Percentiles rank a stretch among this genome's conserved stretches.
phyloP scores from a whole-genome alignment of 2,113 vertebrate genomes.

The Paramisgurnus dabryanus region DNA sequence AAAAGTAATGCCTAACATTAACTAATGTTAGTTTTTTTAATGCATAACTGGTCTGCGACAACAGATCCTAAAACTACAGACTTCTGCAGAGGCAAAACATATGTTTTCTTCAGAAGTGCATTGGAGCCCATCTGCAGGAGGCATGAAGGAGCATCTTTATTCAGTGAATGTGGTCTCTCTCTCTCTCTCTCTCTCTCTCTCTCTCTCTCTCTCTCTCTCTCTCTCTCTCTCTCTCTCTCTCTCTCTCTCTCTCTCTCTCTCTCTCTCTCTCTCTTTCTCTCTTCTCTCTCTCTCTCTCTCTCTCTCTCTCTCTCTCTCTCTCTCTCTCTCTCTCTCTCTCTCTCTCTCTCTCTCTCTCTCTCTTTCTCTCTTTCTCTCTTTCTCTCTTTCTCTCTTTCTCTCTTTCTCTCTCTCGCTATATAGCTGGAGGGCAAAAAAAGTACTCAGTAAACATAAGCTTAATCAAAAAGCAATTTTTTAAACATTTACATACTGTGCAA shows the following conservation, averaged over 20 bases:
- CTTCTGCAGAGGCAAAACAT: slow-evolving; percentile 34
- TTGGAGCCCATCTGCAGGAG: slow-evolving; percentile 36
- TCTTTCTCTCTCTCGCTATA: neutral
- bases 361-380: too few species aligned
- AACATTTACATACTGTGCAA: neutral
- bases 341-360: too few species aligned
- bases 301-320: too few species aligned
- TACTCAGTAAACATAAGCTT: neutral
- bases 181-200: too few species aligned
- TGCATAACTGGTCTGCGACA: neutral
- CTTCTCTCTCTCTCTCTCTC: too few species aligned
- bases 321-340: too few species aligned
- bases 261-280: too few species aligned
- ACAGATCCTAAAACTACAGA: slow-evolving; percentile 27
- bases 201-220: too few species aligned
- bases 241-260: too few species aligned
- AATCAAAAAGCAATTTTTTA: neutral
- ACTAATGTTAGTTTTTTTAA: neutral
- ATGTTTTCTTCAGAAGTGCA: slow-evolving; percentile 21
- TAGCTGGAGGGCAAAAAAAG: slow-evolving; percentile 25
- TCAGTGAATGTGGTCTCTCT: neutral
- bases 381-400: too few species aligned
- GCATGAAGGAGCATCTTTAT: slow-evolving; percentile 12
- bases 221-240: too few species aligned
- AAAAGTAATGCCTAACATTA: neutral